phyloP scores from a whole-genome alignment of 2,797 vertebrate genomes.

The Salarias fasciatus region DNA sequence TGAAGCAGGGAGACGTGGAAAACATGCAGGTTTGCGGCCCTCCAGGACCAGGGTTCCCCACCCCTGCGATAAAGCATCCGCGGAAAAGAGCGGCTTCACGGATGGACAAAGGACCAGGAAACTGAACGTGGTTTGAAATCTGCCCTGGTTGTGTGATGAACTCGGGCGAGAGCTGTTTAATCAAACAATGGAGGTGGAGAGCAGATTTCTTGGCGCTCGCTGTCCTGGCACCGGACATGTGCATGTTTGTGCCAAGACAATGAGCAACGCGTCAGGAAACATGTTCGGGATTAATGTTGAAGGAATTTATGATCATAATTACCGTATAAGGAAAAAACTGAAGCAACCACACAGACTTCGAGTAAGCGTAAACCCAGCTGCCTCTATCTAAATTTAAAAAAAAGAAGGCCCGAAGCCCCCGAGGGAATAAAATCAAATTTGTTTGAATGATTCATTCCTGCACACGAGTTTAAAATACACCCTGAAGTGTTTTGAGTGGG shows the following conservation, averaged over 20 bases:
- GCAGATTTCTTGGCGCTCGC: conserved; percentile 32
- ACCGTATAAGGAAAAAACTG: conserved; percentile 47
- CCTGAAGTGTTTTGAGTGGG: conserved; percentile 49
- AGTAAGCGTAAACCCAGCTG: background rate
- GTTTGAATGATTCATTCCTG: conserved; percentile 51
- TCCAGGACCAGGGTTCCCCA: no score
- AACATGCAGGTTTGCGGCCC: no score
- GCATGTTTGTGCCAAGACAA: conserved; percentile 41
- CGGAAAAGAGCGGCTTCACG: no score
- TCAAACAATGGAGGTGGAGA: conserved; percentile 5
- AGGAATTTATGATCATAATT: conserved; percentile 19
- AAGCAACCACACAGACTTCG: background rate
- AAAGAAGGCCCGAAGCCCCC: conserved; percentile 25
- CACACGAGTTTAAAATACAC: conserved; percentile 53
- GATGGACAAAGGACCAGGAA: no score
- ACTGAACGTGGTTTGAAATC: no score
- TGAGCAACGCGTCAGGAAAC: conserved; percentile 36
- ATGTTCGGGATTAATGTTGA: conserved; percentile 15
- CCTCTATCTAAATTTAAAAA: no score
- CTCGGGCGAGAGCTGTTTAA: conserved; percentile 8
- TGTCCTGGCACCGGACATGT: conserved; percentile 27
- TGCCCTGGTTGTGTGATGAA: background rate
- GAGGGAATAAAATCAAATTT: conserved; percentile 31
- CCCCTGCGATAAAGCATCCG: no score
- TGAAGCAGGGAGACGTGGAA: no score